These are phyloP conservation scores for Tenrec ecaudatus DNA, from an alignment of 2,113 vertebrate genomes.

Conservation along the genomic window DNA sequence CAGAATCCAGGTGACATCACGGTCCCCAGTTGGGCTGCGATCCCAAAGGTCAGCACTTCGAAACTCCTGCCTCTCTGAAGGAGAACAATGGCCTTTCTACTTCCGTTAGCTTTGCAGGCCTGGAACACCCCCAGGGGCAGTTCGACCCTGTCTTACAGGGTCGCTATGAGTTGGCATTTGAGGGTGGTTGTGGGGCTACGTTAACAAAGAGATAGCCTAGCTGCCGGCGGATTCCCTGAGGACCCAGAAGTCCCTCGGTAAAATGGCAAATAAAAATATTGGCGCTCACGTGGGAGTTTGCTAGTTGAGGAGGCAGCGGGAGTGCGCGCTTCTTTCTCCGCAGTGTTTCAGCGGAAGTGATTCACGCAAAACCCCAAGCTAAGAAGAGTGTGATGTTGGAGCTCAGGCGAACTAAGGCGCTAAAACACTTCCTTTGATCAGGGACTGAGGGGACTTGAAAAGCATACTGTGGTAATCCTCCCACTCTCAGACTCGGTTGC, in stretches of 20 bases:
- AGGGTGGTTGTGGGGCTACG: not conserved
- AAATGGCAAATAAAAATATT: constrained; percentile 58
- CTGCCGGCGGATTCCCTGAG: not conserved
- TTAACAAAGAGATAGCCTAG: constrained; percentile 45
- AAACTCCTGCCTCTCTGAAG: no score
- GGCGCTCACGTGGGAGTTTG: not conserved
- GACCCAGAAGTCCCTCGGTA: constrained; percentile 2
- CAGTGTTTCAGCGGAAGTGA: constrained; percentile 60
- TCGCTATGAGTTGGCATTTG: no score
- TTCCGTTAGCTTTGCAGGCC: no score
- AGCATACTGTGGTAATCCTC: constrained; percentile 73
- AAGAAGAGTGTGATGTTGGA: constrained; percentile 57
- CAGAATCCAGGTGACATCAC: not conserved
- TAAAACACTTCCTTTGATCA: constrained; percentile 78
- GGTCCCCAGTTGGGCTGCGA: no score
- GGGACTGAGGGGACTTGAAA: constrained; percentile 69
- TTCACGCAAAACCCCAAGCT: constrained; percentile 62
- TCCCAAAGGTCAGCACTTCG: no score
- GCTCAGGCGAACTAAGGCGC: constrained; percentile 67
- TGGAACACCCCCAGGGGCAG: no score
- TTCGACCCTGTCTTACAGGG: no score
- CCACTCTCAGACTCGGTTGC: constrained; percentile 13
- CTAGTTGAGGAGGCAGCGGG: not conserved
- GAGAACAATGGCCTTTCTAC: no score
- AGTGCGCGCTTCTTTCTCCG: not conserved